Percentiles rank a stretch among this genome's conserved stretches.
phyloP scores from a whole-genome alignment of 2,113 vertebrate species.

The Podilymbus podiceps region DNA sequence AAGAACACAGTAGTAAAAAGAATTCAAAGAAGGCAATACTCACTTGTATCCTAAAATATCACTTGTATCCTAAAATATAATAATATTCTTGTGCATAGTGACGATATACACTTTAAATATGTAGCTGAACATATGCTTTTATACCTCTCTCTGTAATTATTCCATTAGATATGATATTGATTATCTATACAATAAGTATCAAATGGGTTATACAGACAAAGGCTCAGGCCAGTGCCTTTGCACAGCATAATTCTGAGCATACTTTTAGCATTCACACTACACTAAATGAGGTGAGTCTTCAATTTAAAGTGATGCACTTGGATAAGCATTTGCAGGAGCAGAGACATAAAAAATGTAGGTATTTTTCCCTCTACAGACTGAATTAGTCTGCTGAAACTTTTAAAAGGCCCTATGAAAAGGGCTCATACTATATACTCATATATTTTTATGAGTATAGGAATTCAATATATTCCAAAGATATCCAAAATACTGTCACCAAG shows the following conservation, averaged over 20 bases:
- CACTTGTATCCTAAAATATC: background rate
- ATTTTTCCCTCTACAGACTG: background rate
- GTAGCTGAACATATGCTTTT: background rate
- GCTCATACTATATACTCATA: no score
- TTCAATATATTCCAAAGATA: background rate
- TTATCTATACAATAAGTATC: background rate
- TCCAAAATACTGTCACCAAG: background rate
- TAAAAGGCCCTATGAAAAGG: background rate
- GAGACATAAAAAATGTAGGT: background rate
- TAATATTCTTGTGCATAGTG: background rate
- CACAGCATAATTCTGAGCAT: background rate
- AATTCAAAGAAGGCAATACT: background rate
- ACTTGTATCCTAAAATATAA: background rate
- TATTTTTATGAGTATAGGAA: background rate
- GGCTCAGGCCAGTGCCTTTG: fast-evolving
- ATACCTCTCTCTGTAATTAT: background rate
- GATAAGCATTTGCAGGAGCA: background rate
- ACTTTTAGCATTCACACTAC: background rate
- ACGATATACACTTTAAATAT: background rate
- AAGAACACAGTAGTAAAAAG: background rate
- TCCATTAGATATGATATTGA: background rate
- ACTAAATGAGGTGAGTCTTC: background rate
- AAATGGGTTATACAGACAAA: background rate
- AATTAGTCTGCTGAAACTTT: background rate
- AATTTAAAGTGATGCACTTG: background rate